A percentile compares a stretch with the other conserved stretches of the same genome.
Evolutionary conservation across 2,113 vertebrate genomes (phyloP).

Genomic region (Protobothrops mucrosquamatus): DNA sequence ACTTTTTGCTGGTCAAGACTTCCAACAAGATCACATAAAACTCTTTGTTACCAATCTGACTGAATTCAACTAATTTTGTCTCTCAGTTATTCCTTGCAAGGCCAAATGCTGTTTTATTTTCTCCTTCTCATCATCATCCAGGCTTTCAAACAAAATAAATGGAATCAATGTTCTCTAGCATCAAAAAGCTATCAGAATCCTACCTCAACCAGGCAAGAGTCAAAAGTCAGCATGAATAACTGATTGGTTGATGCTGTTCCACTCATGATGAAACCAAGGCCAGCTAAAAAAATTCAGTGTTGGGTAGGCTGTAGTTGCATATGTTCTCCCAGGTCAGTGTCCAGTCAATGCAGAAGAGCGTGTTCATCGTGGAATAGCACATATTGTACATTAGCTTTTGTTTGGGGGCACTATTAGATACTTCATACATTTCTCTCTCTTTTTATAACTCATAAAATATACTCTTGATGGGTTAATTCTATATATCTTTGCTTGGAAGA

Average conservation of each 20-base stretch:
- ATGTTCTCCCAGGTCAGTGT: background rate
- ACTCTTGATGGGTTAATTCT: background rate
- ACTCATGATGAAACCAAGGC: background rate
- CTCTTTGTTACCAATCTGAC: constrained; percentile 29
- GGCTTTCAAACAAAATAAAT: constrained; percentile 27
- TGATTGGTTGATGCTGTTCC: background rate
- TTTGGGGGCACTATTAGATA: background rate
- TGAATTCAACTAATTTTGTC: constrained; percentile 42
- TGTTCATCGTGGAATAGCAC: too few species aligned
- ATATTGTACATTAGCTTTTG: background rate
- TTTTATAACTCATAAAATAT: background rate
- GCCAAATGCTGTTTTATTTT: constrained; percentile 1
- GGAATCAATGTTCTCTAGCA: background rate
- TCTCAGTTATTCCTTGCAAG: constrained; percentile 26
- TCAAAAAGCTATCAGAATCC: background rate
- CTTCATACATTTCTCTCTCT: background rate
- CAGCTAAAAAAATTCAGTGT: background rate
- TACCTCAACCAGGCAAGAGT: background rate
- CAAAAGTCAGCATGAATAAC: background rate
- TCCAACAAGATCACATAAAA: constrained; percentile 17
- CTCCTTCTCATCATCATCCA: background rate
- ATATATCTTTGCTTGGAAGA: background rate
- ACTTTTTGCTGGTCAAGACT: constrained; percentile 65
- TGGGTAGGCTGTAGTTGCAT: background rate
- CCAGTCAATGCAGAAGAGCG: background rate